phyloP scores from a whole-genome alignment of 1,140 invertebrate genomes.

The Bombus picipes region DNA sequence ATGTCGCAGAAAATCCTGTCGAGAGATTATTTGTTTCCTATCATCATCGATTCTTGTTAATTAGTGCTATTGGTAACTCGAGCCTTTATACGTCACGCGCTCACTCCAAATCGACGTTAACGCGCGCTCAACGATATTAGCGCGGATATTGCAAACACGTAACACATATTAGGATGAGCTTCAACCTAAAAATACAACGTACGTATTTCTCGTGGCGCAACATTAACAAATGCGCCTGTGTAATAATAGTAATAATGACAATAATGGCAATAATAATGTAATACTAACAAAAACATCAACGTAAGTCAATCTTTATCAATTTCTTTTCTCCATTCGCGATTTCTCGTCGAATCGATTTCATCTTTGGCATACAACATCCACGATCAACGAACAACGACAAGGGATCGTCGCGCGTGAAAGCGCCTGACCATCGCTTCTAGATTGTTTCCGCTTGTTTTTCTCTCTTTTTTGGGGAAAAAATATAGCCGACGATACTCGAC shows the following conservation, averaged over 20 bases:
- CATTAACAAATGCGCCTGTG: constrained; percentile 10
- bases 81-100: neutral
- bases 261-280: neutral
- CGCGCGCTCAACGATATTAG: neutral
- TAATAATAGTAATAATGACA: neutral
- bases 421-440: neutral
- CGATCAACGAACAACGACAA: constrained; percentile 12
- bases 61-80: neutral
- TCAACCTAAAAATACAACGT: constrained; percentile 13
- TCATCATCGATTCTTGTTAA: neutral
- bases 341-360: constrained; percentile 3
- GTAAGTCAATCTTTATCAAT: neutral
- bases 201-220: constrained; percentile 4
- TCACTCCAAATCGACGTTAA: neutral
- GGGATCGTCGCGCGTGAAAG: neutral
- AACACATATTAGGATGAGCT: neutral
- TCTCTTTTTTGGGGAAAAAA: neutral
- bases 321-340: neutral
- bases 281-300: neutral
- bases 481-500: constrained; percentile 21
- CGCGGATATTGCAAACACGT: neutral
- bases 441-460: neutral
- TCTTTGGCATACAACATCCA: constrained; percentile 15
- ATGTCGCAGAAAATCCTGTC: constrained; percentile 51
- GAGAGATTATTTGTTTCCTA: constrained; percentile 36